phyloP scores from a whole-genome alignment of 2,888 invertebrate genomes.

The Drosophila prostipennis region DNA sequence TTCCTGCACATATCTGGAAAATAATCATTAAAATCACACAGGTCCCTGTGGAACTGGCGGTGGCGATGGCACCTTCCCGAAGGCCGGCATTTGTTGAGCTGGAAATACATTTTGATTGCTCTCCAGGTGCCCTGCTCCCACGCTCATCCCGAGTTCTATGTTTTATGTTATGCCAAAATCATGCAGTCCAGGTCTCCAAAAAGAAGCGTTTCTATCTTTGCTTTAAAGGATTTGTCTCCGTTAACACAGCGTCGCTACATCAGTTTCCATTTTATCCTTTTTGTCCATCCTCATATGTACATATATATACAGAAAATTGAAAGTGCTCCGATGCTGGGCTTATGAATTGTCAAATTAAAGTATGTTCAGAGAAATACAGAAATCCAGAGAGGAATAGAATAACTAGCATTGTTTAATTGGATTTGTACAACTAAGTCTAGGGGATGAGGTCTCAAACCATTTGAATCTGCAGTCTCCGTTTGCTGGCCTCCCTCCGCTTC shows the following conservation, averaged over 20 bases:
- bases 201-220: neutral
- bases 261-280: constrained; percentile 1
- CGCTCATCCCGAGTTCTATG: constrained; percentile 20
- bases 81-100: constrained; percentile 79
- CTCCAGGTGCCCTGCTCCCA: neutral
- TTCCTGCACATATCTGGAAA: neutral
- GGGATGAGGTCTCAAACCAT: constrained; percentile 48
- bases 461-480: constrained; percentile 76
- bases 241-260: neutral
- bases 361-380: constrained; percentile 22
- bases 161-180: constrained; percentile 59
- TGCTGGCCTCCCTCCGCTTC: constrained; percentile 73
- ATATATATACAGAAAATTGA: constrained; percentile 15
- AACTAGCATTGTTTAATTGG: constrained; percentile 29
- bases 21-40: constrained; percentile 5
- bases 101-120: constrained; percentile 55
- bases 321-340: neutral
- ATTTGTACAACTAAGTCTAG: constrained; percentile 17
- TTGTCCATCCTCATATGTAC: neutral
- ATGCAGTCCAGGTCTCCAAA: constrained; percentile 42
- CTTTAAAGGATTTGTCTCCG: constrained; percentile 2
- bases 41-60: constrained; percentile 56
- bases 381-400: constrained; percentile 6
- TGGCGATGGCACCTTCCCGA: constrained; percentile 68
- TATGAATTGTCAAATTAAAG: constrained; percentile 23